Evolutionary conservation across 2,113 vertebrate genomes (phyloP).

Genomic region (Bostrychus sinensis): DNA sequence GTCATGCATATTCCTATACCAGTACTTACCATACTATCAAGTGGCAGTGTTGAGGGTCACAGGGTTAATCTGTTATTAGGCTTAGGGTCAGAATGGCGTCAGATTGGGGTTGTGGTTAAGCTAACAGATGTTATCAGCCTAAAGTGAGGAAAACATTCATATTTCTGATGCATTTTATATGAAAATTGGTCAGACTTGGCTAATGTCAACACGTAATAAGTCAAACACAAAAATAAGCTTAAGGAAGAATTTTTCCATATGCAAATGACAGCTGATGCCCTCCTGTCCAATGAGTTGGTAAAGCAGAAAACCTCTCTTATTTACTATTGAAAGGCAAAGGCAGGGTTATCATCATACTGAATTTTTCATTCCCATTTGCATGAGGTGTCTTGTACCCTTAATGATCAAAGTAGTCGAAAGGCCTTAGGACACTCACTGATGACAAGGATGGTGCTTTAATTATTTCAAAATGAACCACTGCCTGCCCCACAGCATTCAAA

Average conservation of each 20-base stretch:
- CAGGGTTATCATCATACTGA: slow-evolving; percentile 8
- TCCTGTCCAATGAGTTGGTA: neutral
- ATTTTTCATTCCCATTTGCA: neutral
- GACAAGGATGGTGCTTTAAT: slow-evolving; percentile 8
- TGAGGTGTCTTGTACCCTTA: slow-evolving; percentile 10
- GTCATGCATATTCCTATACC: slow-evolving; percentile 11
- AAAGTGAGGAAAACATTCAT: neutral
- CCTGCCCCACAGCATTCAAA: slow-evolving; percentile 13
- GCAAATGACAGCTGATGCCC: neutral
- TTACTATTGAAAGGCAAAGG: slow-evolving; percentile 1
- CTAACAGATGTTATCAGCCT: neutral
- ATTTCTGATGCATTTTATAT: neutral
- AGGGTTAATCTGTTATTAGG: slow-evolving; percentile 20
- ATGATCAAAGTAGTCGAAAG: neutral
- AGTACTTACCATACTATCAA: slow-evolving; percentile 17
- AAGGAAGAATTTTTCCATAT: neutral
- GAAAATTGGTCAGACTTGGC: neutral
- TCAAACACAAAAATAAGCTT: neutral
- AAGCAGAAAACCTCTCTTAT: neutral
- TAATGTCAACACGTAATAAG: too few species aligned
- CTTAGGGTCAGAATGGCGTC: slow-evolving; percentile 11
- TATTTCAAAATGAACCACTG: slow-evolving; percentile 3
- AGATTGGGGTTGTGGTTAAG: neutral
- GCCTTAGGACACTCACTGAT: slow-evolving; percentile 15
- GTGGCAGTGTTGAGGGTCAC: slow-evolving; percentile 20